Evolutionary conservation across 2,888 invertebrate species (phyloP).

Genomic region (Sinhomidia bicolor): DNA sequence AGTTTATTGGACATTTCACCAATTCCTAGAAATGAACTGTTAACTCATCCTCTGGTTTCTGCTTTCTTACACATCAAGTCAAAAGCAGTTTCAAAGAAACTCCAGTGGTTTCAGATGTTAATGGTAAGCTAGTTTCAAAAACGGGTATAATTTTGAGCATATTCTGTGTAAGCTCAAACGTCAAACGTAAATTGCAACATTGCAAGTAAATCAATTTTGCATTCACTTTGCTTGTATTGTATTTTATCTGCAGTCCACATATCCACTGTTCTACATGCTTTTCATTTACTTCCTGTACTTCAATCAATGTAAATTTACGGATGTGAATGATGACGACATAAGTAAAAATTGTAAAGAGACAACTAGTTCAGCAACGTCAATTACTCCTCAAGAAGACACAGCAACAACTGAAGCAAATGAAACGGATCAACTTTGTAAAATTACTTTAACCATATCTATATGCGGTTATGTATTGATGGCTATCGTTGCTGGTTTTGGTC

Average conservation of each 20-base stretch:
- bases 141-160: too few species aligned
- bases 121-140: conserved; percentile 42
- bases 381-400: not conserved
- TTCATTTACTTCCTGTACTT: conserved; percentile 75
- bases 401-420: not conserved
- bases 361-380: not conserved
- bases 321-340: not conserved
- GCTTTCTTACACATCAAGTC: conserved; percentile 66
- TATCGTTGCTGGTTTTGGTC: conserved; percentile 43
- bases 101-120: conserved; percentile 40
- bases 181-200: too few species aligned
- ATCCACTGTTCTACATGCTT: conserved; percentile 69
- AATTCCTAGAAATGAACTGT: not conserved
- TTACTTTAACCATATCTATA: conserved; percentile 48
- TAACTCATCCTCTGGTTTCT: conserved; percentile 70
- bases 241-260: conserved; percentile 36
- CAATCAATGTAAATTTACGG: conserved; percentile 52
- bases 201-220: not conserved
- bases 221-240: not conserved
- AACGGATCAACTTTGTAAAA: conserved; percentile 37
- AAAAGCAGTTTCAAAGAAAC: conserved; percentile 17
- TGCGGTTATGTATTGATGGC: conserved; percentile 11
- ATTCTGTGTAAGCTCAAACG: too few species aligned
- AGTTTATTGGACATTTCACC: conserved; percentile 62
- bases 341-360: not conserved